Base-by-base conservation (phyloP, 2,888 invertebrate genomes). In the Agrotis exclamationis region DNA sequence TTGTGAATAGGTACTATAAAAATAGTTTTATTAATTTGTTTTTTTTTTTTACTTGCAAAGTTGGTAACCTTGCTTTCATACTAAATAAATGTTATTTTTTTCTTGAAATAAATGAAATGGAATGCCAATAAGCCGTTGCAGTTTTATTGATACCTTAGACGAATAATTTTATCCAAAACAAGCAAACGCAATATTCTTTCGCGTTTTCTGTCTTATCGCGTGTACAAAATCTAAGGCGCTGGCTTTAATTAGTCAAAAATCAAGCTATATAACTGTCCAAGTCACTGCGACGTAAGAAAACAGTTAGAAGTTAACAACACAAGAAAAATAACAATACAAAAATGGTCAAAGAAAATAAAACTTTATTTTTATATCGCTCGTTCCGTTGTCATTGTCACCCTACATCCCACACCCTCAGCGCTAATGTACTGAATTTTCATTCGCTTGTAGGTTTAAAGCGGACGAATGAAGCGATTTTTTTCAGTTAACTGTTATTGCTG, bases 391-490 rank as follows among this genome's bases (percentile, higher is more conserved):
- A 48, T 79, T 47, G 82, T 56, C 45, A 60, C 80, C 74, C 69
- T 74, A 82, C 70, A 66, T 57, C 64, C 47, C 33, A 45, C 72
- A 64, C 81, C 69, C 71, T 74, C 80, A 45, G 39, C 56, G 78
- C 62, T 77, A 84, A 84, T 80, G 76, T 79, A 83, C 80, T 74
- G 75, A 83, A 77, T 77, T 80, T 82, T 80, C 66, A 74, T 84
- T 82, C 63, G 63, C 77, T 22, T 64, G 63, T 39, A 73, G 71
- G 59, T 82, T 79, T 76, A 73, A 75, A 82, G 80, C 68, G 59
- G 63, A 71, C 58, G 77, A 80, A 84, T 82, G 78, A 80, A 75
- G 84, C 68, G 70, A 78, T 77, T 84, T 84, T 73, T 83, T 84
- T 76, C 65, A 64, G 63, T 69, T 48, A 75, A 76, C 74, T 72